Evolutionary conservation across 2,888 invertebrate genomes (phyloP), one percentile per base, ranked within the genome.

Genomic region (Mimas tiliae): DNA sequence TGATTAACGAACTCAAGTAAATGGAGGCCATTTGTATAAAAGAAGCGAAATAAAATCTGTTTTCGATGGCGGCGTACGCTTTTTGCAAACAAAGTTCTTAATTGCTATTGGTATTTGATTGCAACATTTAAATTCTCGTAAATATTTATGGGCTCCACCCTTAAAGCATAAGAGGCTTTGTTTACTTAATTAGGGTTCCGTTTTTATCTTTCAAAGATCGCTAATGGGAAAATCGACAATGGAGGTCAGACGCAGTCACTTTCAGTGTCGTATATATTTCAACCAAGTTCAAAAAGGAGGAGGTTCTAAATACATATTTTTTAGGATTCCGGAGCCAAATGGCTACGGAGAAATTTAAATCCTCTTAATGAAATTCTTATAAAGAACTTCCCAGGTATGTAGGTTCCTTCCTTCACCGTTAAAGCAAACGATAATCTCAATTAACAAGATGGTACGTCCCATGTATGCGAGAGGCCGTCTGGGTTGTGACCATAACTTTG

Each of bases 61-160:
- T 65, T 64, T 58, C 64, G 19, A 50, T 63, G 42, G 58, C 38
- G 34, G 53, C 48, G 21, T 47, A 9, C 45, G 45, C 53, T 55
- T 38, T 58, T 55, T 55, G 45, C 58, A 48, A 51, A 48, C 21
- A 38, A 67, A 58, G 42, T 47, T 67, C 67, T 48, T 67, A 67
- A 67, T 67, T 67, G 67, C 58, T 67, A 67, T 67, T 64, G 64
- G 64, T 63, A 38, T 67, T 64, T 63, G 64, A 50, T 51, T 53
- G 67, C 63, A 67, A 58, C 64, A 67, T 67, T 67, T 67, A 63
- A 67, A 67, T 67, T 58, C 50, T 58, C 64, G n/a, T 67, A 50
- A 67, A 67, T 67, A 67, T 67, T 67, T 64, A 67, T 67, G 58
- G 48, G n/a, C 12, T 64, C 33, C 9, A 11, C 38, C 9, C 38